Base-by-base conservation (phyloP, 1,140 invertebrate species). In the Macrocentrus cingulum region DNA sequence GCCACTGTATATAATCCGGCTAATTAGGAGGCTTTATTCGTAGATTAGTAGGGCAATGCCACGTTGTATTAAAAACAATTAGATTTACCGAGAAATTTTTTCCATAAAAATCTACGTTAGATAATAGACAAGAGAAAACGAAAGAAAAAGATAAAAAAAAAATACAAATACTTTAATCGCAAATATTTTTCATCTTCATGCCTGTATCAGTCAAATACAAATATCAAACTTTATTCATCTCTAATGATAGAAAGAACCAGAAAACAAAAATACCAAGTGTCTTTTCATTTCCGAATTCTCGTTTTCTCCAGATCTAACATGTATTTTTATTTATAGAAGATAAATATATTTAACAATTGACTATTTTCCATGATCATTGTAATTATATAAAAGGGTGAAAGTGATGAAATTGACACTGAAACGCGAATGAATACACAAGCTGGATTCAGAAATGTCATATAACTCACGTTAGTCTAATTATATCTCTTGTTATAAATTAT, bases 401-500 rank as follows among this genome's bases (percentile, higher is more conserved):
- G 36, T n/a, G 13, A 13, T 13, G 11, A 11, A 39, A 29, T 4
- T 29, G 25, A 29, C 25, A 29, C 25, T 29, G 25, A 29, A 39
- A n/a, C 7, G 15, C 20, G 15, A 45, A 34, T 39, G 6, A 41
- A 41, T 44, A 60, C 52, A 65, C 61, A 60, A 60, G 48, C 2
- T 11, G 69, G 60, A 55, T 61, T 65, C 66, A 74, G 8, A 67
- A 69, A 74, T 71, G 74, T 75, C 68, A 74, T 75, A 77, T 67
- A 72, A 76, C 66, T 74, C 68, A 74, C 74, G 71, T 76, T 73
- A 74, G 72, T 76, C 71, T 75, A 72, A 77, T 76, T 75, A 74
- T 77, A 77, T 76, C 70, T 76, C 71, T 72, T 77, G 74, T 75
- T 76, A 77, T 68, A 73, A 29, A 39, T 75, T 74, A 75, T 76